Percentiles rank a stretch among this genome's conserved stretches.
Conservation (phyloP, 1,140 invertebrate genomes). For the Coenobita brevimanus region DNA sequence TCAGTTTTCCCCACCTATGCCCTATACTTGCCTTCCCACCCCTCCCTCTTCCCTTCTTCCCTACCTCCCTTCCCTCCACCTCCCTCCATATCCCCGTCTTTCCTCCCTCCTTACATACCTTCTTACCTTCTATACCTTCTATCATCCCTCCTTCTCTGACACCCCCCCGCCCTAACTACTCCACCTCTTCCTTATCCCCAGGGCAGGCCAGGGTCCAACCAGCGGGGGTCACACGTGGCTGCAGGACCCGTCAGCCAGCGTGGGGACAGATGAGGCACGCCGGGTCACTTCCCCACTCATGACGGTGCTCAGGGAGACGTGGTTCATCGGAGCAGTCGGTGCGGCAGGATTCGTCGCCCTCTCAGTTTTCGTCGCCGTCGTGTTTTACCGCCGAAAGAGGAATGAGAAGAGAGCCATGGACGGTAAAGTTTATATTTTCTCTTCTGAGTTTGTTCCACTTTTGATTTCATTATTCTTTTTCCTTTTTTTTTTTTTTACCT, state of each 20-base stretch:
- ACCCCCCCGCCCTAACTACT: background rate
- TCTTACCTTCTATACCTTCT: background rate
- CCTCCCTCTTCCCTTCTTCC: background rate
- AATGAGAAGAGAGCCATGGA: conserved; percentile 65
- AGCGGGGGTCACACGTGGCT: conserved; percentile 64
- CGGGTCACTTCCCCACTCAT: conserved; percentile 57
- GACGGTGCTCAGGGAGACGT: conserved; percentile 58
- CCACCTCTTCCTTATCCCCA: background rate
- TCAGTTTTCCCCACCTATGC: background rate
- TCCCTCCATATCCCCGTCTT: background rate
- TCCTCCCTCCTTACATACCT: too few relatives aligned
- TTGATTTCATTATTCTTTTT: too few relatives aligned
- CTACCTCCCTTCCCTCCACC: background rate
- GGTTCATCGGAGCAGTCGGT: conserved; percentile 64
- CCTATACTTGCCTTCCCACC: background rate
- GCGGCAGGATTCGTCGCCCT: conserved; percentile 61
- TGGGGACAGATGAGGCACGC: conserved; percentile 36
- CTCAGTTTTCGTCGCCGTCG: conserved; percentile 61
- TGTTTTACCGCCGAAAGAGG: conserved; percentile 59
- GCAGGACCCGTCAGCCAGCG: conserved; percentile 58
- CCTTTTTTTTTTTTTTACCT: too few relatives aligned
- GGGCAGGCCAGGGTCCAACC: conserved; percentile 58
- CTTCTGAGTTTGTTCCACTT: too few relatives aligned
- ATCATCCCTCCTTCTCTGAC: background rate
- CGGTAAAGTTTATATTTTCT: too few relatives aligned